Evolutionary conservation across 2,113 vertebrate genomes (phyloP).

Genomic region (Sclerurus mexicanus): DNA sequence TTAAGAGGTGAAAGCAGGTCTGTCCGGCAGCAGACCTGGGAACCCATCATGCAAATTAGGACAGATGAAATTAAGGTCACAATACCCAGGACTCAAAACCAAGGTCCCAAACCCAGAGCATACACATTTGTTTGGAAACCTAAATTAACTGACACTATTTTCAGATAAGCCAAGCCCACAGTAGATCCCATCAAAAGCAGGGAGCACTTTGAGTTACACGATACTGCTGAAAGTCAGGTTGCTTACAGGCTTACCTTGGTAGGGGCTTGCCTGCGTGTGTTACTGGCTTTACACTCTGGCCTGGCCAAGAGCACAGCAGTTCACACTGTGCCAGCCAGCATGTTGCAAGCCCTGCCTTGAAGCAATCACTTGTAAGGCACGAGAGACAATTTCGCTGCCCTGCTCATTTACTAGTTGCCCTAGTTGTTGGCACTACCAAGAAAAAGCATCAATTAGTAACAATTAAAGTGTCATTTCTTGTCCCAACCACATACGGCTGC

Average conservation of each 20-base stretch:
- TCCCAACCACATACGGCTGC: background rate
- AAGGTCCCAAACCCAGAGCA: background rate
- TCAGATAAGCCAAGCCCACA: background rate
- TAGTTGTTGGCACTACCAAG: slow-evolving; percentile 30
- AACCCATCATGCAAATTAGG: background rate
- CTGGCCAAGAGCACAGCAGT: background rate
- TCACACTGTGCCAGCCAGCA: background rate
- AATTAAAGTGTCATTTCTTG: slow-evolving; percentile 40
- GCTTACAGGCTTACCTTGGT: background rate
- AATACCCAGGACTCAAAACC: background rate
- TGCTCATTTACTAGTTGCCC: slow-evolving; percentile 31
- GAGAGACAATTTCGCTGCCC: background rate
- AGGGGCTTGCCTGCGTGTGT: background rate
- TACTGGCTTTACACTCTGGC: background rate
- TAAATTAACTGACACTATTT: background rate
- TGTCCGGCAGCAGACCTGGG: background rate
- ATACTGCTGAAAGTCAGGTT: background rate
- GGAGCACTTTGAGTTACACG: background rate
- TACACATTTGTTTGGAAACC: background rate
- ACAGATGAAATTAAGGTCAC: background rate
- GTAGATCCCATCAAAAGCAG: background rate
- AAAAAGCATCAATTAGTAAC: slow-evolving; percentile 64
- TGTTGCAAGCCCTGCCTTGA: slow-evolving; percentile 21
- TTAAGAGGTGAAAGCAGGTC: background rate
- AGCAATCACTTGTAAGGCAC: slow-evolving; percentile 25